A percentile compares a stretch with the other conserved stretches of the same genome.
phyloP scores from a whole-genome alignment of 2,888 invertebrate species.

The Eurytoma adleriae region DNA sequence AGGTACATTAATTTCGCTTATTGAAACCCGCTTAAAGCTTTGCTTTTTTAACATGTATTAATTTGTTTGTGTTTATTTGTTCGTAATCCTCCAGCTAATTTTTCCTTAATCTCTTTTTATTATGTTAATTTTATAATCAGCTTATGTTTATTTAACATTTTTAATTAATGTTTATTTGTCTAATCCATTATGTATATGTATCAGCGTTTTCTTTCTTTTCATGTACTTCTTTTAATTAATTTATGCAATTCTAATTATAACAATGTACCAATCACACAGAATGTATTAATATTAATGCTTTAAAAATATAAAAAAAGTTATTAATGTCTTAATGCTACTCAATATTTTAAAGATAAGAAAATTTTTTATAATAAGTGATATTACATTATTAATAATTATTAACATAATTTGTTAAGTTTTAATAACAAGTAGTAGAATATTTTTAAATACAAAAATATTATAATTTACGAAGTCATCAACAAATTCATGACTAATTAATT shows the following conservation, averaged over 20 bases:
- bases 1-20: no score
- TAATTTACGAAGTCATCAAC: no score
- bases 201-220: slow-evolving; percentile 42
- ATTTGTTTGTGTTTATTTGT: background rate
- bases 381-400: background rate
- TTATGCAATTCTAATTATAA: slow-evolving; percentile 11
- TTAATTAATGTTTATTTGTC: slow-evolving; percentile 14
- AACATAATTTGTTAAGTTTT: no score
- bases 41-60: background rate
- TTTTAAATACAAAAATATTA: no score
- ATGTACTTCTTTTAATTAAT: slow-evolving; percentile 30
- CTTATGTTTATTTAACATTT: background rate
- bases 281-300: background rate
- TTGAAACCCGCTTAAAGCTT: slow-evolving; percentile 15
- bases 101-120: slow-evolving; percentile 25
- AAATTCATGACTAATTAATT: no score
- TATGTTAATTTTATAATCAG: slow-evolving; percentile 20
- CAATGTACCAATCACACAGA: background rate
- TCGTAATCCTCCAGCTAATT: background rate
- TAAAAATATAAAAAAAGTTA: background rate
- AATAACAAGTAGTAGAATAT: no score
- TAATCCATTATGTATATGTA: background rate
- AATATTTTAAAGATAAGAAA: no score
- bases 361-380: no score
- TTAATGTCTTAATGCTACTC: no score